Evolutionary conservation across 2,797 vertebrate genomes (phyloP).

Genomic region (Lepilemur ruficaudatus): DNA sequence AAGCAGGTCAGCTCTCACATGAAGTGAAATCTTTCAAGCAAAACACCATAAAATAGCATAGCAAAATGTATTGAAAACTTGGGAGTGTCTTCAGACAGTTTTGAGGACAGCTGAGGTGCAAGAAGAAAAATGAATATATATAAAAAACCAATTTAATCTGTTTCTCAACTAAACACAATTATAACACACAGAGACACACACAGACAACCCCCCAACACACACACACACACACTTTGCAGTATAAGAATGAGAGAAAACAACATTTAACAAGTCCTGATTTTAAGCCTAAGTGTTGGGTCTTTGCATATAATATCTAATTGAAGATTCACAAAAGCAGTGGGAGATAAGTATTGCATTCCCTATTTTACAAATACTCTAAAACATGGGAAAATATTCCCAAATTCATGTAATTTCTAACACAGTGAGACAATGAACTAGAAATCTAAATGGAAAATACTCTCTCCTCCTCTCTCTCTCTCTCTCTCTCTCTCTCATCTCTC

Average conservation of each 20-base stretch:
- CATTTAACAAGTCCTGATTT: background rate
- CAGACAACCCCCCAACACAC: background rate
- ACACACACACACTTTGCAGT: fast-evolving
- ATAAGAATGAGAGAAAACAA: background rate
- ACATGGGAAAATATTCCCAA: background rate
- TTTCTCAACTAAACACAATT: background rate
- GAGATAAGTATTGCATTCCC: background rate
- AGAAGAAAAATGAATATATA: background rate
- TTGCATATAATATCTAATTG: background rate
- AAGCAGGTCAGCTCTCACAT: background rate
- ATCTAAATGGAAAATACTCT: background rate
- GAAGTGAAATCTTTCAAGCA: background rate
- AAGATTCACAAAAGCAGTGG: background rate
- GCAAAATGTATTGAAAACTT: background rate
- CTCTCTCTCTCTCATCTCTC: background rate
- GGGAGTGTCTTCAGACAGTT: background rate
- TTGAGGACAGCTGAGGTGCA: background rate
- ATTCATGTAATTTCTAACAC: background rate
- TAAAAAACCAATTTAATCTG: background rate
- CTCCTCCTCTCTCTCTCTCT: background rate
- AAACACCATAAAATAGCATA: background rate
- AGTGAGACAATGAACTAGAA: background rate
- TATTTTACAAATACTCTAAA: background rate
- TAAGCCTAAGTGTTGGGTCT: background rate
- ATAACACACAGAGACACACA: background rate